phyloP scores from a whole-genome alignment of 2,797 vertebrate species.

The Notamacropus eugenii region DNA sequence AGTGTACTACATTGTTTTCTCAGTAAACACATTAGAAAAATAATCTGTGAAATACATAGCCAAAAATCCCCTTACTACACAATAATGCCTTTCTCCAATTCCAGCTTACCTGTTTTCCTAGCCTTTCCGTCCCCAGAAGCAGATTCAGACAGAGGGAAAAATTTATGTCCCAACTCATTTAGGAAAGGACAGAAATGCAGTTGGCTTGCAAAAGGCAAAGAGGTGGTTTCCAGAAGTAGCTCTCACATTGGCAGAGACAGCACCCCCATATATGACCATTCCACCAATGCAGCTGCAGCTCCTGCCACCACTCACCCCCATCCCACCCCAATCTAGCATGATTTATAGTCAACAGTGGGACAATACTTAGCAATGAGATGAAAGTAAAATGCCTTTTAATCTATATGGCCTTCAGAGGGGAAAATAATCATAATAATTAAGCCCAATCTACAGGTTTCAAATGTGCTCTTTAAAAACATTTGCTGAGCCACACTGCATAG shows the following conservation, averaged over 20 bases:
- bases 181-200: conserved; percentile 6
- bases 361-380: neutral
- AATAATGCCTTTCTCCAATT: neutral
- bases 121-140: neutral
- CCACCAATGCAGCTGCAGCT: neutral
- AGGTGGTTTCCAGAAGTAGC: neutral
- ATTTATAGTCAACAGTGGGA: too few species aligned
- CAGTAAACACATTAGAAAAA: neutral
- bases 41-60: neutral
- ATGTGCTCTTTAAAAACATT: neutral
- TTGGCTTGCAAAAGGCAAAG: conserved; percentile 29
- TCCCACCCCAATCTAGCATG: neutral
- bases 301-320: neutral
- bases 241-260: neutral
- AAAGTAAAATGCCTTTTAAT: neutral
- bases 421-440: neutral
- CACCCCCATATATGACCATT: neutral
- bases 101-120: neutral
- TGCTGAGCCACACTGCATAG: neutral
- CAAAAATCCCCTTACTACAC: conserved; percentile 35
- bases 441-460: neutral
- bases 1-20: neutral
- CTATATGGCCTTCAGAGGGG: neutral
- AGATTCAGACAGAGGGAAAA: neutral
- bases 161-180: neutral